Percentiles rank a stretch among this genome's conserved stretches.
phyloP scores from a whole-genome alignment of 2,113 vertebrate genomes.

The Paracanthobrama guichenoti region DNA sequence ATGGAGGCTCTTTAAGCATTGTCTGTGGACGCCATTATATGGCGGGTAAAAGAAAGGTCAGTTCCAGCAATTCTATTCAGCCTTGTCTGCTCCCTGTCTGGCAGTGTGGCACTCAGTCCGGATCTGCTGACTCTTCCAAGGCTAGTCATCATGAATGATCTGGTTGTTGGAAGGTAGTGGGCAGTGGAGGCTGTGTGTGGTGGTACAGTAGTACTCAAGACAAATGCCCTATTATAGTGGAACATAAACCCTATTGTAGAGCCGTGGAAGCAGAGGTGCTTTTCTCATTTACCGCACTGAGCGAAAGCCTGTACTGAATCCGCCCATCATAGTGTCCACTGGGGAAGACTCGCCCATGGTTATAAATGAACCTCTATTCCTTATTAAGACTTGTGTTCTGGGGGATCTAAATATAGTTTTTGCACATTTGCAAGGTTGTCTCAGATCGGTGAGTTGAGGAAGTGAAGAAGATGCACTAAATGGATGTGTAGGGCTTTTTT shows the following conservation, averaged over 20 bases:
- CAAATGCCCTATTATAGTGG: constrained; percentile 52
- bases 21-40: neutral
- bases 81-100: constrained; percentile 21
- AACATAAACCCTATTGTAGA: constrained; percentile 57
- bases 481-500: neutral
- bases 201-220: constrained; percentile 52
- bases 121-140: constrained; percentile 22
- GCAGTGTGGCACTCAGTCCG: constrained; percentile 21
- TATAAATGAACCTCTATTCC: constrained; percentile 48
- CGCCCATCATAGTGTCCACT: constrained; percentile 35
- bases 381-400: constrained; percentile 53
- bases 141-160: constrained; percentile 40
- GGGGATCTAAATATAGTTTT: constrained; percentile 39
- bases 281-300: constrained; percentile 46
- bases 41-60: neutral
- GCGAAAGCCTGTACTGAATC: constrained; percentile 45
- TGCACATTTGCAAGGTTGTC: constrained; percentile 37
- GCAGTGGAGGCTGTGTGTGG: constrained; percentile 39
- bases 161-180: constrained; percentile 34
- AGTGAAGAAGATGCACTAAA: neutral
- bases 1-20: neutral
- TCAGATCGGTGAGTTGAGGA: constrained; percentile 22
- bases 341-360: constrained; percentile 25
- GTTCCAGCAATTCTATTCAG: constrained; percentile 17
- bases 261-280: constrained; percentile 24